A percentile compares a stretch with the other conserved stretches of the same genome.
Evolutionary conservation across 1,140 invertebrate species (phyloP).

Genomic region (Physella acuta): DNA sequence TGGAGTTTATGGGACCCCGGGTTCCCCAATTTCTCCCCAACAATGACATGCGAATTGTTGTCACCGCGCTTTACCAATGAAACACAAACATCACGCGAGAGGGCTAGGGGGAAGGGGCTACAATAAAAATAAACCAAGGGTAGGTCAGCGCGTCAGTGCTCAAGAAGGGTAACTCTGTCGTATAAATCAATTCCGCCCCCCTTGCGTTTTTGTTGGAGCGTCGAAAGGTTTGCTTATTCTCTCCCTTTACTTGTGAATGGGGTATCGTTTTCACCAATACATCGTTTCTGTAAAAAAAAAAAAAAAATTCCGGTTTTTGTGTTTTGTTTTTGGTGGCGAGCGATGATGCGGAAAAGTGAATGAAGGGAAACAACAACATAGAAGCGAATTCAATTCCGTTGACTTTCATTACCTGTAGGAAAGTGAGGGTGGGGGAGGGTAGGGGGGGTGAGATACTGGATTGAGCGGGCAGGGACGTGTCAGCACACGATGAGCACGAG

Average conservation of each 20-base stretch:
- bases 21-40: background rate
- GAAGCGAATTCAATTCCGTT: background rate
- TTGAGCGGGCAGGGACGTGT: too few species aligned
- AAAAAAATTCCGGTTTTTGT: too few species aligned
- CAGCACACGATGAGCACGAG: too few species aligned
- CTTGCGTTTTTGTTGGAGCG: constrained; percentile 1
- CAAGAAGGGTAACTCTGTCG: constrained; percentile 1
- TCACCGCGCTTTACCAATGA: background rate
- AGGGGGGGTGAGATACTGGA: too few species aligned
- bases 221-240: background rate
- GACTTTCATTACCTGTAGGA: background rate
- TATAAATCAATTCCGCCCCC: background rate
- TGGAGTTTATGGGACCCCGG: too few species aligned
- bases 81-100: background rate
- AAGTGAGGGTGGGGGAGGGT: background rate
- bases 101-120: too few species aligned
- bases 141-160: background rate
- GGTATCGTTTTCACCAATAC: too few species aligned
- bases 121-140: too few species aligned
- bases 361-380: background rate
- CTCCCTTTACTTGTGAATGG: too few species aligned
- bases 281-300: too few species aligned
- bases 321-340: background rate
- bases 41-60: background rate
- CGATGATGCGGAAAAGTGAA: background rate